Base-by-base conservation (phyloP, 1,140 invertebrate species). In the Lutraria rhynchaena region DNA sequence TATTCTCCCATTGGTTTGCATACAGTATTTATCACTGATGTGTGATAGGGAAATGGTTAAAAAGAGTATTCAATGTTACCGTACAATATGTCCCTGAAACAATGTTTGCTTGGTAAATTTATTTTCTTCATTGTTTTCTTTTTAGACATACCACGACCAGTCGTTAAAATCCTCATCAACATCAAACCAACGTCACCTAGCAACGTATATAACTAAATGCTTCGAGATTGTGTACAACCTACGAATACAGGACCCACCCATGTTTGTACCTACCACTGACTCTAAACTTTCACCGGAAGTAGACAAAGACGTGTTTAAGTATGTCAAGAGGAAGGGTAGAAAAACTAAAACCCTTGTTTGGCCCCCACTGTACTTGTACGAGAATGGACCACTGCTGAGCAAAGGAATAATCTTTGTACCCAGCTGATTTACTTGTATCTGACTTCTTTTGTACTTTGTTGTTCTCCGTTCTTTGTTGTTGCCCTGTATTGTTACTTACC, bases 361-460 rank as follows among this genome's bases (percentile, higher is more conserved):
- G 69, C 69, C 69, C 3, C 69, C 69, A 58, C 19, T 73, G 11
- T 73, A 73, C 31, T 44, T 73, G 15, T 73, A 73, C 33, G 53
- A 37, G 27, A 53, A 31, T n/a, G 69, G 69, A 22, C 69, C 69
- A 22, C n/a, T 73, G 5, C 7, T 73, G 19, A 7, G 51, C n/a
- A 73, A 73, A 22, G 69, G 69, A n/a, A 44, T 58, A 27, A n/a
- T 58, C 7, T 73, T 73, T 73, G n/a, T 73, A 17, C 69, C 69
- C 0, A 41, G 44, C 0, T 67, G 37, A 41, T n/a, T n/a, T n/a
- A n/a, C n/a, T n/a, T n/a, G n/a, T n/a, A n/a, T n/a, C n/a, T n/a
- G n/a, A n/a, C n/a, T n/a, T n/a, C n/a, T n/a, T n/a, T n/a, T n/a
- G n/a, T n/a, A n/a, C n/a, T n/a, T n/a, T n/a, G n/a, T n/a, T n/a